Evolutionary conservation across 2,113 vertebrate species (phyloP).

Genomic region (Corythornis madagascariensis): DNA sequence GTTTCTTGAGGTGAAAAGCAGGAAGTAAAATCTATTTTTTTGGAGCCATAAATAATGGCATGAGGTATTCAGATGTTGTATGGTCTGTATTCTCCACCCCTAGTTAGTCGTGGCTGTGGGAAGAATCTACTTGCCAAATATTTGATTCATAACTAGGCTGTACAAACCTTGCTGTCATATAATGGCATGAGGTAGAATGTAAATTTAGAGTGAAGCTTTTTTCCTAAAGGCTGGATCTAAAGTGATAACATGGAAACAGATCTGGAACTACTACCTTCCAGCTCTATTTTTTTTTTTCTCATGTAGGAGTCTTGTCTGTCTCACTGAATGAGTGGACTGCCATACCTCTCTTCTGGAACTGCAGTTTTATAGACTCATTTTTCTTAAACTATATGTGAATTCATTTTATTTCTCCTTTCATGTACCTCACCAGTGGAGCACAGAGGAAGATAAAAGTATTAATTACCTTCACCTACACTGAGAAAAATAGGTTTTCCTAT

Average conservation of each 20-base stretch:
- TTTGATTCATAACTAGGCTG: not conserved
- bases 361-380: not conserved
- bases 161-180: not conserved
- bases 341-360: not conserved
- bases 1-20: not conserved
- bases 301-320: not conserved
- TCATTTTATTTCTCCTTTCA: not conserved
- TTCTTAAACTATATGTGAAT: not conserved
- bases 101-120: not conserved
- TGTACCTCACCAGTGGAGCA: not conserved
- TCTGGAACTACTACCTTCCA: not conserved
- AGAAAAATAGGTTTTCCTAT: conserved; percentile 20
- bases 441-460: conserved; percentile 32
- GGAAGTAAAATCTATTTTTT: not conserved
- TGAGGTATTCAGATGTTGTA: not conserved
- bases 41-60: not conserved
- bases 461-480: not conserved
- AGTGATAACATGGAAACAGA: not conserved
- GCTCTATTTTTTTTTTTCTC: not conserved
- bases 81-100: not conserved
- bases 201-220: not conserved
- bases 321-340: not conserved
- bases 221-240: not conserved
- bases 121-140: not conserved
- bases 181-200: not conserved